Percentiles rank a stretch among this genome's conserved stretches.
These are phyloP conservation scores for Dolichotis patagonum DNA, from an alignment of 2,113 vertebrate genomes.

Conservation along the genomic window DNA sequence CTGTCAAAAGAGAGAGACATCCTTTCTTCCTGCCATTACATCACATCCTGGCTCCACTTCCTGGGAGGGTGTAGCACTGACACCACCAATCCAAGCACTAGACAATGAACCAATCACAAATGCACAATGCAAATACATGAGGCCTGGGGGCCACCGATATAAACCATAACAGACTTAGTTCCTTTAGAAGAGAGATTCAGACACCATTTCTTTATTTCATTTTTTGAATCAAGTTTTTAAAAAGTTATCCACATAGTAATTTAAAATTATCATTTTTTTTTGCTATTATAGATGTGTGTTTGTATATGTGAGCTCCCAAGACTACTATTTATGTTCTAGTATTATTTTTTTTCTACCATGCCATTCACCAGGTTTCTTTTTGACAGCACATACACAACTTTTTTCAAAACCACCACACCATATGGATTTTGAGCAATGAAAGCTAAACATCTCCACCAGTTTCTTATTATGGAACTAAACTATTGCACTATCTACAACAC, in stretches of 20 bases:
- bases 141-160: no score
- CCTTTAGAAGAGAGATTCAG: background rate
- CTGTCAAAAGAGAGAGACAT: no score
- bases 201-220: background rate
- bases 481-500: background rate
- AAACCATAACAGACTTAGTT: no score
- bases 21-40: no score
- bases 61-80: no score
- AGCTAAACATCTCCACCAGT: background rate
- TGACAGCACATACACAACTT: background rate
- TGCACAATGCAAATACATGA: no score
- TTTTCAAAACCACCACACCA: background rate
- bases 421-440: slow-evolving; percentile 30
- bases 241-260: background rate
- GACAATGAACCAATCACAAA: no score
- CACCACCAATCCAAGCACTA: no score
- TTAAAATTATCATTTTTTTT: background rate
- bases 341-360: background rate
- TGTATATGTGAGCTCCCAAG: background rate
- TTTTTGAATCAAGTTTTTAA: background rate
- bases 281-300: background rate
- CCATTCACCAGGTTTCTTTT: background rate
- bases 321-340: background rate
- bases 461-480: background rate
- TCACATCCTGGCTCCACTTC: no score